Conservation (phyloP, 1,140 invertebrate genomes). For the Nixonia krombeini region DNA sequence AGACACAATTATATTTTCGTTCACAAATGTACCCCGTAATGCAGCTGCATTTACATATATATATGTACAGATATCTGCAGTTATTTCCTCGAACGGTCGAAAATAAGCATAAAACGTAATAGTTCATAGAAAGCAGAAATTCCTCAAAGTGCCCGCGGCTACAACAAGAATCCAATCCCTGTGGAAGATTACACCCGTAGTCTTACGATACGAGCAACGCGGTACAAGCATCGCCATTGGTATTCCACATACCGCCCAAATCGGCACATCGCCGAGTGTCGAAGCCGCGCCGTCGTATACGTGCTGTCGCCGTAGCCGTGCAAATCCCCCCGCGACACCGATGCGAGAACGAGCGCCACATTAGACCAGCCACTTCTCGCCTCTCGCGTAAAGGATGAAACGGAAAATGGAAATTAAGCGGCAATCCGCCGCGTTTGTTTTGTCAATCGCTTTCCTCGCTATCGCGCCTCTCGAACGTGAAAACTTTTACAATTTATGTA, state of each 20-base stretch:
- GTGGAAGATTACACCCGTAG: constrained; percentile 46
- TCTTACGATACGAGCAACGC: constrained; percentile 30
- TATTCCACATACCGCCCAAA: constrained; percentile 37
- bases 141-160: constrained; percentile 24
- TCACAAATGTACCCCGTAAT: too few species aligned
- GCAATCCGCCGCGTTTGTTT: too few species aligned
- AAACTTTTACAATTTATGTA: too few species aligned
- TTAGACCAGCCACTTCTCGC: too few species aligned
- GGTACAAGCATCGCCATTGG: constrained; percentile 38
- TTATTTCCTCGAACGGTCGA: constrained; percentile 22
- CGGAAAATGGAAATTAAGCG: too few species aligned
- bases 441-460: too few species aligned
- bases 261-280: constrained; percentile 40
- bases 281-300: constrained; percentile 34
- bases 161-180: constrained; percentile 36
- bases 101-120: constrained; percentile 28
- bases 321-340: constrained; percentile 27
- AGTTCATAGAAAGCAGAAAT: constrained; percentile 29
- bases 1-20: too few species aligned
- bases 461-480: too few species aligned
- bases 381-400: too few species aligned
- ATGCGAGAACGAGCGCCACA: too few species aligned
- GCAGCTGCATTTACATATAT: too few species aligned
- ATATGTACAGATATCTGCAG: too few species aligned
- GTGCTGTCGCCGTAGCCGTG: constrained; percentile 28